Base-by-base conservation (phyloP, 2,113 vertebrate species). In the Corythaixoides concolor region DNA sequence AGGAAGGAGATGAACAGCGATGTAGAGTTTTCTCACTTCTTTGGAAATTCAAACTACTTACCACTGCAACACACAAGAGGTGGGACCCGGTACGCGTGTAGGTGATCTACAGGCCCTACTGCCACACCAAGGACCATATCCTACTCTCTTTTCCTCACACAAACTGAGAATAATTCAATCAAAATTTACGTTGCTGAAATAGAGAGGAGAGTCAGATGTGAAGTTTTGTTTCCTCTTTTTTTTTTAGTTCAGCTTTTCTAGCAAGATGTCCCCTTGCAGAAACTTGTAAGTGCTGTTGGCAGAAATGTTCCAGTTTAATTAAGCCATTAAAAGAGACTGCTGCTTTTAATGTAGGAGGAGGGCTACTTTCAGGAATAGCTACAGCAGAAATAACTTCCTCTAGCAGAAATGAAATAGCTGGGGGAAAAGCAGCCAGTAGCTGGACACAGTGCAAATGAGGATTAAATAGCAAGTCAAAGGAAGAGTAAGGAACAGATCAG, bases 291-390 rank as follows among this genome's bases (percentile, higher is more conserved):
- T 53, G 37, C 73, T 96, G 73, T 28, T 90, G 81, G 59, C 78
- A 95, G 78, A 91, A 74, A 83, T 77, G n/a, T 80, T 91, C 63
- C 67, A 35, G 21, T 88, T 95, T 86, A 90, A 93, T 90, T 80
- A 92, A 90, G 55, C 41, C 1, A 0, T 76, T 76, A 82, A 60
- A 82, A 85, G 62, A 76, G 28, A 60, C 18, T 69, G 50, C 28
- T 76, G 41, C 30, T 88, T 79, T 73, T 88, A 83, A 37, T 49
- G n/a, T 20, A 68, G 41, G 66, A 92, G 62, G 39, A 93, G 55
- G 32, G 41, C 45, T 83, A 22, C 50, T 85, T 78, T 85, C 41
- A 91, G 64, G 13, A 37, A 52, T 19, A 73, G 47, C 67, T 73
- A 37, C 67, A 79, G 28, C 22, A 79, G 67, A 91, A 96, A 88